phyloP scores from a whole-genome alignment of 2,113 vertebrate species.

The Catharus minimus region DNA sequence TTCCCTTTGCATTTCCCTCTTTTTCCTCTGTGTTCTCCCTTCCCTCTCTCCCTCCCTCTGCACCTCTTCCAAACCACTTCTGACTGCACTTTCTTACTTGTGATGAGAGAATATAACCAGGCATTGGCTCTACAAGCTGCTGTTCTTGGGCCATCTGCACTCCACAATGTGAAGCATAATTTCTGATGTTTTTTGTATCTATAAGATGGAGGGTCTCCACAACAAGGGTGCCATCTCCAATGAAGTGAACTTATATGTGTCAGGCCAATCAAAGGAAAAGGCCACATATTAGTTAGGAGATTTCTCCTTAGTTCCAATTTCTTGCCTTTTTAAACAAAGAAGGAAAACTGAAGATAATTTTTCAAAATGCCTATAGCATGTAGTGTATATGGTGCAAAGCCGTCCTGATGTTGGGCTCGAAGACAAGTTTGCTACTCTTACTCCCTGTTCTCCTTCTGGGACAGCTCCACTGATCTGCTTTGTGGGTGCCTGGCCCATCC shows the following conservation, averaged over 20 bases:
- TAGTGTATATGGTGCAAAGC: not conserved
- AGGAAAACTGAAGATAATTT: not conserved
- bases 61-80: not conserved
- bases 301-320: not conserved
- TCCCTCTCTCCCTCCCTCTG: not conserved
- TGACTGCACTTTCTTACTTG: not conserved
- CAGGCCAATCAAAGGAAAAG: not conserved
- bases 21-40: not conserved
- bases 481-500: too few relatives aligned
- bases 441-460: not conserved
- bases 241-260: not conserved
- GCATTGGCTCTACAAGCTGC: not conserved
- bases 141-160: not conserved
- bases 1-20: not conserved
- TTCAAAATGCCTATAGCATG: not conserved
- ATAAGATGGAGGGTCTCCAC: not conserved
- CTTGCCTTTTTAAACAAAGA: not conserved
- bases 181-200: not conserved
- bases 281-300: fast-evolving
- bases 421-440: not conserved
- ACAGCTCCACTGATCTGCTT: fast-evolving
- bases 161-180: not conserved
- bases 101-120: not conserved
- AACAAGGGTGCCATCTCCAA: not conserved
- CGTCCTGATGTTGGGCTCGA: not conserved